These are phyloP conservation scores for Condylura cristata DNA, from an alignment of 2,113 vertebrate genomes.

Conservation along the genomic window DNA sequence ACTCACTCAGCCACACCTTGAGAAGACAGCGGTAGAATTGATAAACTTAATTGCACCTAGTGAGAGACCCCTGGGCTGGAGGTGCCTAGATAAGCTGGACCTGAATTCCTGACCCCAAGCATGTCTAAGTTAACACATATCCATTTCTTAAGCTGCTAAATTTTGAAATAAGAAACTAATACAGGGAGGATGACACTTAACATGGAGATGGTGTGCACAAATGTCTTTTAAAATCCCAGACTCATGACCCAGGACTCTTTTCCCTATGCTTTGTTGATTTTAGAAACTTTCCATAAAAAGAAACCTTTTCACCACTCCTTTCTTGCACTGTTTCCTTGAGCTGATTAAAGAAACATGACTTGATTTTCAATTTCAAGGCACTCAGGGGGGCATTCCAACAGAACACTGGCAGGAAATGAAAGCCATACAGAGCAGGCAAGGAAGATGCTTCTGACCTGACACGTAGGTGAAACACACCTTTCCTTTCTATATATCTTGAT, in stretches of 20 bases:
- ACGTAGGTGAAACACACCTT: constrained; percentile 81
- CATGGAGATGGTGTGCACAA: background rate
- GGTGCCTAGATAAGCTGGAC: background rate
- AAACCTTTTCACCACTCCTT: constrained; percentile 69
- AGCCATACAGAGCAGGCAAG: constrained; percentile 83
- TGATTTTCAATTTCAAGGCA: constrained; percentile 90
- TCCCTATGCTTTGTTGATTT: constrained; percentile 18
- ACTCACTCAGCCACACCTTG: background rate
- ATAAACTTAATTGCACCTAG: background rate
- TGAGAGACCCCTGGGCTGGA: background rate
- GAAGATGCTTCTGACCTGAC: constrained; percentile 88
- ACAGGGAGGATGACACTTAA: background rate
- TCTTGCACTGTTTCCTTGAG: constrained; percentile 86
- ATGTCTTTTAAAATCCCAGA: constrained; percentile 9
- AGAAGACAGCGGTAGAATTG: background rate
- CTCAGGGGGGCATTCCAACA: constrained; percentile 86
- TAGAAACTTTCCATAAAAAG: constrained; percentile 58
- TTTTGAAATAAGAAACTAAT: constrained; percentile 4
- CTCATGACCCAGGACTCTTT: constrained; percentile 73
- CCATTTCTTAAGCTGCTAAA: background rate
- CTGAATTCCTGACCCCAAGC: background rate
- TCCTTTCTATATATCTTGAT: constrained; percentile 47
- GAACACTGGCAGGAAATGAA: constrained; percentile 91
- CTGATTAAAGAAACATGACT: constrained; percentile 92
- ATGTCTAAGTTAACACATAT: background rate